Conservation (phyloP, 2,888 invertebrate genomes). For the Maniola hyperantus region DNA sequence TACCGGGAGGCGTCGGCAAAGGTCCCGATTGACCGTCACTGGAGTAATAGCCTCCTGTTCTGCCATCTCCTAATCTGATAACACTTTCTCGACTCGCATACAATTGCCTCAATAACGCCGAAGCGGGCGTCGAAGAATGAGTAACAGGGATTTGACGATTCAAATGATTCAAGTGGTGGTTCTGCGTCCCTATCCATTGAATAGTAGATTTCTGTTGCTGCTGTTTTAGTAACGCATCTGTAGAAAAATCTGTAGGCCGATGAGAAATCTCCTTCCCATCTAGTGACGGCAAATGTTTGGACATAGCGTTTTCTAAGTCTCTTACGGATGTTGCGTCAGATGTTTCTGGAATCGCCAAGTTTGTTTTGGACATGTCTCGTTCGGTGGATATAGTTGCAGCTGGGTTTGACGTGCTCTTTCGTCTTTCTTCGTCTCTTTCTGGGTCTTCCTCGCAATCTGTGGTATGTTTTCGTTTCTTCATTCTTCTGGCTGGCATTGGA, state of each 20-base stretch:
- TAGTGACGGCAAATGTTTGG: slow-evolving; percentile 91
- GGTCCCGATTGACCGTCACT: slow-evolving; percentile 87
- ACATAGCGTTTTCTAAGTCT: slow-evolving; percentile 98
- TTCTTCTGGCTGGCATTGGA: slow-evolving; percentile 85
- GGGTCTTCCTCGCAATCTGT: slow-evolving; percentile 72
- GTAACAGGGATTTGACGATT: slow-evolving; percentile 83
- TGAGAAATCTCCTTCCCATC: slow-evolving; percentile 82
- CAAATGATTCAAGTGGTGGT: slow-evolving; percentile 83
- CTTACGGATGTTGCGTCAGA: slow-evolving; percentile 88
- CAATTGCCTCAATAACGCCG: slow-evolving; percentile 93
- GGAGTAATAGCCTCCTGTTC: slow-evolving; percentile 75
- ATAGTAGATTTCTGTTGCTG: slow-evolving; percentile 90
- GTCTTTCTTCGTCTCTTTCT: slow-evolving; percentile 71
- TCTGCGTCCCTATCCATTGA: slow-evolving; percentile 96
- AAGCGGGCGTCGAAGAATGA: slow-evolving; percentile 89
- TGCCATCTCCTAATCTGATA: slow-evolving; percentile 85
- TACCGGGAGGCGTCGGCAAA: slow-evolving; percentile 94
- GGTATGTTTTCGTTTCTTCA: slow-evolving; percentile 76
- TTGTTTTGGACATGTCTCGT: slow-evolving; percentile 69
- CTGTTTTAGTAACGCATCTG: slow-evolving; percentile 91
- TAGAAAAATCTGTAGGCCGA: slow-evolving; percentile 93
- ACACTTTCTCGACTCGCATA: slow-evolving; percentile 98
- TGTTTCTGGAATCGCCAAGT: slow-evolving; percentile 66
- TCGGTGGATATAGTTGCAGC: slow-evolving; percentile 70
- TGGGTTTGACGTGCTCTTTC: slow-evolving; percentile 73